Evolutionary conservation across 2,797 vertebrate species (phyloP), one percentile per base, ranked within the genome.

Genomic region (Mustela erminea): DNA sequence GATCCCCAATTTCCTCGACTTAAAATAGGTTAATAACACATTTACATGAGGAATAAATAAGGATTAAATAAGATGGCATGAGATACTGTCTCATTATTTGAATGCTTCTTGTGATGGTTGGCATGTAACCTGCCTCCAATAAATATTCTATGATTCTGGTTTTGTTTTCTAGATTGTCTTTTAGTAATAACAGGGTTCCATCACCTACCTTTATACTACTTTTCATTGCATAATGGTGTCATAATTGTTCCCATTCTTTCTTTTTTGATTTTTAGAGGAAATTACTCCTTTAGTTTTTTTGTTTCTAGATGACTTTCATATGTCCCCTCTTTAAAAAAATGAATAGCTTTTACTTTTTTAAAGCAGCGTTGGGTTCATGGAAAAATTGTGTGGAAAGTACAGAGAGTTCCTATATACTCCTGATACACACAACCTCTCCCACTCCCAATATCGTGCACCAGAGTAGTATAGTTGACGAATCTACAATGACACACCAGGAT

Each of bases 211-310:
- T 74, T 17, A 49, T 49, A 14, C 41, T 66, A 9, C 75, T 89
- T 56, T 70, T 66, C 68, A 86, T 85, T 78, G 9, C 7, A 60
- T 52, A 27, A 52, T 78, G 29, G 1, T 60, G 66, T 83, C 27
- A 18, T 60, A 83, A 72, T 23, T 60, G 75, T 52, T 20, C 52
- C 14, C 25, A 43, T 20, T 94, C 32, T 93, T 54, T 74, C 32
- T 94, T 87, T 72, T 84, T 66, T 78, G 46, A 70, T 83, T 92
- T 92, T 13, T 35, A 29, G 18, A 93, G 77, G 38, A 83, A 96
- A 92, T 8, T 3, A 4, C 3, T 74, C 9, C 38, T 87, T 89
- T 3, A 35, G 62, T 27, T 92, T 92, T 92, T 38, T 92, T 83
- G 58, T 60, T 96, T 94, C 62, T 74, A 86, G 72, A 72, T 58